Conservation (phyloP, 2,888 invertebrate species). For the Lamellibrachia columna region DNA sequence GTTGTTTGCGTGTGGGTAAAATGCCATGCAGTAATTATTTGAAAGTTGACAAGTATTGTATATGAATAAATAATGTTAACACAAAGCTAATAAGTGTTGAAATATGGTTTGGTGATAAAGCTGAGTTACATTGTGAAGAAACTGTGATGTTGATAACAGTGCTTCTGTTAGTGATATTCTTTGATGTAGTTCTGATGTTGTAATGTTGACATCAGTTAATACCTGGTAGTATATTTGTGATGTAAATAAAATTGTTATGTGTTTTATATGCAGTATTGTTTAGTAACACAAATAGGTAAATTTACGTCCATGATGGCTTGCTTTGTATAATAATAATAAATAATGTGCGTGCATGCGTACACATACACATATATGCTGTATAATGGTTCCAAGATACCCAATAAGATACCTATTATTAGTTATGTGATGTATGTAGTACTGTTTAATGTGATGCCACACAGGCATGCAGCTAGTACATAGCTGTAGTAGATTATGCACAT, state of each 20-base stretch:
- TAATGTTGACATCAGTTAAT: not conserved
- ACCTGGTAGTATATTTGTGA: not conserved
- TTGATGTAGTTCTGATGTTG: not conserved
- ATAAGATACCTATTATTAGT: no score
- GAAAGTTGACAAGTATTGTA: not conserved
- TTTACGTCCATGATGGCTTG: not conserved
- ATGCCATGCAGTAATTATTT: not conserved
- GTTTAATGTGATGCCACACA: no score
- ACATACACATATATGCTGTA: no score
- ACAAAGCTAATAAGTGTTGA: conserved; percentile 10
- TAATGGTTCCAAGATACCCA: no score
- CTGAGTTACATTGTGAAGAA: not conserved
- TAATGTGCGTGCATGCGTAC: no score
- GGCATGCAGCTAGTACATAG: no score
- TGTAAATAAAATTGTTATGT: not conserved
- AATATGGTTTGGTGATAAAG: not conserved
- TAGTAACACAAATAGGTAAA: conserved; percentile 1
- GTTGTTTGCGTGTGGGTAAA: not conserved
- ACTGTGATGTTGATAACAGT: not conserved
- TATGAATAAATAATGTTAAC: not conserved
- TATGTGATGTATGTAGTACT: no score
- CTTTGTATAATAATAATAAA: not conserved
- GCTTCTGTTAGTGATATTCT: not conserved
- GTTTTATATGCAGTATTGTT: not conserved
- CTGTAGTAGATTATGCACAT: no score